A percentile compares a stretch with the other conserved stretches of the same genome.
phyloP scores from a whole-genome alignment of 2,888 invertebrate species.

The Drosophila neonasuta region DNA sequence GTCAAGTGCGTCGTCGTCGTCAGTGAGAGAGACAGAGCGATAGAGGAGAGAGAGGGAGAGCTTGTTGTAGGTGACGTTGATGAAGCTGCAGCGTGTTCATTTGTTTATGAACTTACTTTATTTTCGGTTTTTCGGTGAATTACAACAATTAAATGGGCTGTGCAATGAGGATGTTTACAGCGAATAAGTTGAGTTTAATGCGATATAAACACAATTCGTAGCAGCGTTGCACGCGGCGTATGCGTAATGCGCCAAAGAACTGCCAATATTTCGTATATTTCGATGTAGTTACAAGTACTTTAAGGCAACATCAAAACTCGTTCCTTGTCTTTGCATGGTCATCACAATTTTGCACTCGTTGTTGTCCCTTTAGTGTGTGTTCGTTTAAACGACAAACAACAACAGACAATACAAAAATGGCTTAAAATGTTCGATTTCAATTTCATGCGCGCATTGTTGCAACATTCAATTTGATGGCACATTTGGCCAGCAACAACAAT shows the following conservation, averaged over 20 bases:
- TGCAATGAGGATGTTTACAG: conserved; percentile 66
- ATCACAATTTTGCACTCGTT: conserved; percentile 36
- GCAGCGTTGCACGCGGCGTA: conserved; percentile 36
- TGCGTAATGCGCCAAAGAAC: conserved; percentile 40
- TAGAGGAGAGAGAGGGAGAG: background rate
- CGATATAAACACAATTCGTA: conserved; percentile 33
- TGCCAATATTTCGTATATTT: conserved; percentile 40
- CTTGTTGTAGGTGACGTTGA: background rate
- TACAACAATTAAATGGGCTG: conserved; percentile 44
- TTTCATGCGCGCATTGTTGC: conserved; percentile 66
- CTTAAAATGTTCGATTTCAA: conserved; percentile 38
- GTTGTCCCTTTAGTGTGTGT: conserved; percentile 25
- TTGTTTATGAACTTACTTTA: conserved; percentile 18
- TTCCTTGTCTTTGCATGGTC: conserved; percentile 6
- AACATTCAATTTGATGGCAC: conserved; percentile 65
- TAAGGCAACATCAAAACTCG: conserved; percentile 6
- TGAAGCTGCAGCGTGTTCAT: conserved; percentile 21
- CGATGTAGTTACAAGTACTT: conserved; percentile 37
- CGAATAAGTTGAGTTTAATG: conserved; percentile 53
- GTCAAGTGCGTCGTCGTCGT: conserved; percentile 63
- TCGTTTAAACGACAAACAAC: conserved; percentile 5
- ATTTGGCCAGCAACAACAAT: conserved; percentile 53
- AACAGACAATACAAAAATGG: background rate
- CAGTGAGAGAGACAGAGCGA: background rate
- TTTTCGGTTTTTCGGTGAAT: conserved; percentile 25